phyloP scores from a whole-genome alignment of 2,888 invertebrate genomes.

The Drosophila merina region DNA sequence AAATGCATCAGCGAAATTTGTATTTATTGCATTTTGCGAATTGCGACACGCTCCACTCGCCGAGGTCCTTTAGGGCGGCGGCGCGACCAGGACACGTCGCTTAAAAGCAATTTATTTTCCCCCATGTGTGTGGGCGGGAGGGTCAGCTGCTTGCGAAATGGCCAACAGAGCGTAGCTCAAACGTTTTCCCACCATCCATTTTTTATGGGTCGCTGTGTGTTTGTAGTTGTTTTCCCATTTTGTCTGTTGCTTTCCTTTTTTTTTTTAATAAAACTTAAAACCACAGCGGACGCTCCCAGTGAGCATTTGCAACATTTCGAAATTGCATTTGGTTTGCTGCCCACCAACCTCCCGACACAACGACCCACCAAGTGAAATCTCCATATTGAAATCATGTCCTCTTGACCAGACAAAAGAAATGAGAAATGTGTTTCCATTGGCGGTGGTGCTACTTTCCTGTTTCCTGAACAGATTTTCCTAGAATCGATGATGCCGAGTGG shows the following conservation, averaged over 20 bases:
- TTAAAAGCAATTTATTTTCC: constrained; percentile 56
- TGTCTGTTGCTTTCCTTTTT: not conserved
- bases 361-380: constrained; percentile 25
- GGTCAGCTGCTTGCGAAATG: constrained; percentile 38
- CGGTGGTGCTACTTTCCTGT: not conserved
- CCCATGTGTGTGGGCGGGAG: constrained; percentile 27
- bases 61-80: constrained; percentile 2
- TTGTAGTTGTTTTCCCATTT: not conserved
- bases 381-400: constrained; percentile 49
- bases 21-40: constrained; percentile 69
- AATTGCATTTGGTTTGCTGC: constrained; percentile 46
- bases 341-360: no score
- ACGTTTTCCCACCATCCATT: constrained; percentile 35
- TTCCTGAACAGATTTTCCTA: constrained; percentile 18
- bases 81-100: constrained; percentile 38
- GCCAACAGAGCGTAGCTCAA: constrained; percentile 34
- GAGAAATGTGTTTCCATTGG: constrained; percentile 9
- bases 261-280: constrained; percentile 54
- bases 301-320: constrained; percentile 29
- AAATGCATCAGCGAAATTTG: constrained; percentile 58
- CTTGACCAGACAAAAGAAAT: constrained; percentile 10
- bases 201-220: not conserved
- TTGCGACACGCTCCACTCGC: constrained; percentile 26
- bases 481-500: constrained; percentile 9
- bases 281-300: constrained; percentile 29